These are phyloP conservation scores for Leptothorax acervorum DNA, from an alignment of 2,888 invertebrate genomes.

Conservation along the genomic window DNA sequence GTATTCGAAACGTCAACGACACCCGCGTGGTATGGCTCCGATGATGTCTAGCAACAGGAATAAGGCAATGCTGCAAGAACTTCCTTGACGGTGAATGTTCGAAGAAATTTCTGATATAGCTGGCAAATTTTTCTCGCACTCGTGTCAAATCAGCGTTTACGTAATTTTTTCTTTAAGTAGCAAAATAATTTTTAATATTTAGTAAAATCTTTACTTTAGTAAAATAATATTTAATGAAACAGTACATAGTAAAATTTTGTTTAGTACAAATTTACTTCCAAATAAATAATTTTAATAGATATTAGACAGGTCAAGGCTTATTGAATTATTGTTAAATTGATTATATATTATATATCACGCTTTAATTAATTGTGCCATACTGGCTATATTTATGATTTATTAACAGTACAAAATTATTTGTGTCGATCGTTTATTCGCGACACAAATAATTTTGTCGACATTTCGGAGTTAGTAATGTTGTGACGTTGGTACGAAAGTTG, in stretches of 20 bases:
- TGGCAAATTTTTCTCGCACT: constrained; percentile 25
- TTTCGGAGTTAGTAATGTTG: constrained; percentile 13
- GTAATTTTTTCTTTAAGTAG: background rate
- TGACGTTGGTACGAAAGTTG: background rate
- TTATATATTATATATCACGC: background rate
- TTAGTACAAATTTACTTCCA: background rate
- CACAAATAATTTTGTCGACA: background rate
- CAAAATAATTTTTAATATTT: background rate
- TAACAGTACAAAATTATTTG: background rate
- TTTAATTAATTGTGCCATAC: background rate
- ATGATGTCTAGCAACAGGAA: constrained; percentile 17
- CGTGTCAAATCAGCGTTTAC: background rate
- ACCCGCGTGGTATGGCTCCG: background rate
- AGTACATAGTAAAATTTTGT: background rate
- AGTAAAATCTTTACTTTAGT: background rate
- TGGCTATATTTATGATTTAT: constrained; percentile 3
- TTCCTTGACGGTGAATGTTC: constrained; percentile 2
- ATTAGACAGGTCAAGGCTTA: background rate
- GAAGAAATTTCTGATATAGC: constrained; percentile 9
- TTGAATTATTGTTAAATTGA: constrained; percentile 2
- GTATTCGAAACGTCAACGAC: constrained; percentile 40
- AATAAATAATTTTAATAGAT: background rate
- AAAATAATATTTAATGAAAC: background rate
- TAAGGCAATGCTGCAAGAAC: background rate
- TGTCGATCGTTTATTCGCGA: background rate